phyloP scores from a whole-genome alignment of 1,140 invertebrate genomes.

The Teleogryllus occipitalis region DNA sequence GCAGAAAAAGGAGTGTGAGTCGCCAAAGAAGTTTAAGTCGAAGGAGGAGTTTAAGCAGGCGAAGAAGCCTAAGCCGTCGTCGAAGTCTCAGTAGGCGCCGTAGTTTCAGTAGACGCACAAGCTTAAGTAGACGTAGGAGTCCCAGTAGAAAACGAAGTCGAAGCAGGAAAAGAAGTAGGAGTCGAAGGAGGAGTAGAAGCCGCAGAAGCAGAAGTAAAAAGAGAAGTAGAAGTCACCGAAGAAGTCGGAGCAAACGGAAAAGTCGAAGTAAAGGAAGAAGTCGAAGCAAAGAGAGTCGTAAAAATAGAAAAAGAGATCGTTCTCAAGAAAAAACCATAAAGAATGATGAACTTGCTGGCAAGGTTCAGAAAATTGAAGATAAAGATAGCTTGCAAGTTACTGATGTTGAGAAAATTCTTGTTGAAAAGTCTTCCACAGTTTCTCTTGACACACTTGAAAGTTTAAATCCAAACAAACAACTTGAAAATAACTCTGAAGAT shows the following conservation, averaged over 20 bases:
- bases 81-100: constrained; percentile 22
- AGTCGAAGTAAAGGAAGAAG: neutral
- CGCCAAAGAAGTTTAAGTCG: neutral
- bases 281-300: constrained; percentile 23
- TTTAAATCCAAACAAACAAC: too few species aligned
- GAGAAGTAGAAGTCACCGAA: neutral
- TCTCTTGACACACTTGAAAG: too few species aligned
- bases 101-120: constrained; percentile 10
- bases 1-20: neutral
- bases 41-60: constrained; percentile 24
- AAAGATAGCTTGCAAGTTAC: neutral
- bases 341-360: neutral
- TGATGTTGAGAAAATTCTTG: too few species aligned
- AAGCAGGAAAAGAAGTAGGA: constrained; percentile 13
- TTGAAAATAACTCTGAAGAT: too few species aligned
- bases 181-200: constrained; percentile 22
- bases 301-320: neutral
- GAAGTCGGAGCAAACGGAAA: constrained; percentile 22
- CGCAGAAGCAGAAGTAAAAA: constrained; percentile 12
- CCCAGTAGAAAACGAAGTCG: constrained; percentile 19
- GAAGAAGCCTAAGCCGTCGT: constrained; percentile 10
- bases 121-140: constrained; percentile 7
- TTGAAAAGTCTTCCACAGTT: too few species aligned
- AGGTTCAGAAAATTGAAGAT: neutral
- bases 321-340: neutral